Evolutionary conservation across 2,113 vertebrate genomes (phyloP).

Genomic region (Tylochromis polylepis): DNA sequence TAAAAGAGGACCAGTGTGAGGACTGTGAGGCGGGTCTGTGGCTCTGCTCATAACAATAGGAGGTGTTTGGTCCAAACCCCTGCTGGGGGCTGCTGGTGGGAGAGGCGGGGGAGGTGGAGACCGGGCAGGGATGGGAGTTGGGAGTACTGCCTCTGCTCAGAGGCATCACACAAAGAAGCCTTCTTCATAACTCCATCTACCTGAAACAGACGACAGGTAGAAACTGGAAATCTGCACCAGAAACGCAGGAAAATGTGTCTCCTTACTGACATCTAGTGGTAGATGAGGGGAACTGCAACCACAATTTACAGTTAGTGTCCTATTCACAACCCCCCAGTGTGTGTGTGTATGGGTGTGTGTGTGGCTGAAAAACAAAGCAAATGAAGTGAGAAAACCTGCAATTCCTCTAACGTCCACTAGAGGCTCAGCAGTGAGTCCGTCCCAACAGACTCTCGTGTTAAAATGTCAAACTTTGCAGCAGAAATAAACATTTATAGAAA

Average conservation of each 20-base stretch:
- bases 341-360: not conserved
- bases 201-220: not conserved
- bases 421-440: not conserved
- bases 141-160: not conserved
- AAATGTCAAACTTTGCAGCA: not conserved
- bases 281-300: not conserved
- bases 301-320: not conserved
- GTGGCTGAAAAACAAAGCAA: not conserved
- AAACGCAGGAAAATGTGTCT: not conserved
- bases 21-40: not conserved
- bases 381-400: not conserved
- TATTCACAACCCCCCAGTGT: not conserved
- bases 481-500: not conserved
- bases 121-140: not conserved
- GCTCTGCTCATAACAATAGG: not conserved
- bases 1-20: not conserved
- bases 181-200: not conserved
- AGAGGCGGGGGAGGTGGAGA: not conserved
- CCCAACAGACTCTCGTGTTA: not conserved
- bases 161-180: not conserved
- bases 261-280: not conserved
- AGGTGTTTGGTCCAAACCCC: not conserved
- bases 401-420: not conserved
- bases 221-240: not conserved
- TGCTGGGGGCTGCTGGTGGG: not conserved